phyloP scores from a whole-genome alignment of 2,888 invertebrate genomes.

The Cephalotes varians region DNA sequence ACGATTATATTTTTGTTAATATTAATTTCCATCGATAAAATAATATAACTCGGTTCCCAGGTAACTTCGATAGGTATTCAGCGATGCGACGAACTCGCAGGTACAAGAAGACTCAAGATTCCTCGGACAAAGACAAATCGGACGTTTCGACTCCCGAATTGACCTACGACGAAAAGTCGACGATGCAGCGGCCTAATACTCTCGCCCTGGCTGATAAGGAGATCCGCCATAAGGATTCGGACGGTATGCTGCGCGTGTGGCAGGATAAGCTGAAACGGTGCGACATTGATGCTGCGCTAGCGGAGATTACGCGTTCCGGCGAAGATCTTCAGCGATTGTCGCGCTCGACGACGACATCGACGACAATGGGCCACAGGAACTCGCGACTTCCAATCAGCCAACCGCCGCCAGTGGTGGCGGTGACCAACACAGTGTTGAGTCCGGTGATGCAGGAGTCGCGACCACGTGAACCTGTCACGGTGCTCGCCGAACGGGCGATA shows the following conservation, averaged over 20 bases:
- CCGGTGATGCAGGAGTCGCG: slow-evolving; percentile 85
- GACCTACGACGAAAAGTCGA: slow-evolving; percentile 87
- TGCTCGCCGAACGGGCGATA: slow-evolving; percentile 82
- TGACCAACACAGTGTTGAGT: slow-evolving; percentile 84
- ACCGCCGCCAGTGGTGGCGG: slow-evolving; percentile 83
- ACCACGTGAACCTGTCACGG: slow-evolving; percentile 79
- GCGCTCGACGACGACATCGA: slow-evolving; percentile 77
- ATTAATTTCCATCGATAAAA: not conserved
- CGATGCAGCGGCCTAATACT: slow-evolving; percentile 78
- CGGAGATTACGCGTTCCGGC: slow-evolving; percentile 84
- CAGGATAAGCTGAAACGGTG: slow-evolving; percentile 89
- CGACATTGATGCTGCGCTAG: slow-evolving; percentile 83
- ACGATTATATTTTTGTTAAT: too few species aligned
- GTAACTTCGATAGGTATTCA: slow-evolving; percentile 94
- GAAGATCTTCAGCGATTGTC: slow-evolving; percentile 85
- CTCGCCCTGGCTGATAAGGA: slow-evolving; percentile 83
- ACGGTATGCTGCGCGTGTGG: slow-evolving; percentile 88
- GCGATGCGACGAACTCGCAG: slow-evolving; percentile 93
- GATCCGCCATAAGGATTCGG: slow-evolving; percentile 84
- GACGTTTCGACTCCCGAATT: slow-evolving; percentile 86
- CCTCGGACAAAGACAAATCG: slow-evolving; percentile 66
- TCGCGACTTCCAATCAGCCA: slow-evolving; percentile 78
- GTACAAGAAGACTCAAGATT: slow-evolving; percentile 88
- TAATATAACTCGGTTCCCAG: slow-evolving; percentile 79
- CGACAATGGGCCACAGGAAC: slow-evolving; percentile 56